Evolutionary conservation across 2,113 vertebrate genomes (phyloP), one percentile per base, ranked within the genome.

Genomic region (Clarias magur): DNA sequence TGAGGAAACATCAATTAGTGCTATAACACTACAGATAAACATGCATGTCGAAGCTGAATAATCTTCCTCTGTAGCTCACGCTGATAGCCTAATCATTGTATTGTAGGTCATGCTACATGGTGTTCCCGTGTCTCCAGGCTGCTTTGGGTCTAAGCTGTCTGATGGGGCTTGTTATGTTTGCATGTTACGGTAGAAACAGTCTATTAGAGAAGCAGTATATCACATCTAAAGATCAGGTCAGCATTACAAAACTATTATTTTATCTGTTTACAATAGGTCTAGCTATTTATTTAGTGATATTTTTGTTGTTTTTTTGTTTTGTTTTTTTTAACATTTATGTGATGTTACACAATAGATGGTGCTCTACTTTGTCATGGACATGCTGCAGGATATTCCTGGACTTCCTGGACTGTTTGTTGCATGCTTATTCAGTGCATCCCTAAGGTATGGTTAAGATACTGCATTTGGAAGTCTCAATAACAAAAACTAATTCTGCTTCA

Each of bases 331-430:
- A 63, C 34, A 56, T 6, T 34, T 9, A 59, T 82, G 34, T 75
- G 19, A 53, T 82, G 23, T 62, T 85, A 7, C 11, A 23, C 67
- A 76, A 16, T 92, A 99, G 98, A 94, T 99, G 92, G 97, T 98
- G 87, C 92, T 99, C 7, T 97, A 97, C 88, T 99, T 99, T 13
- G 97, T 99, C 89, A 98, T 99, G 97, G 98, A 99, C 3, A 95
- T 98, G 89, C 94, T 99, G 89, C 92, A 87, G 70, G 95, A 89
- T 78, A 91, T 97, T 19, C 97, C 97, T 0, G 98, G 98, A 80
- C 94, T 99, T 19, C 97, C 98, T 0, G 98, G 98, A 54, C 96
- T 99, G 79, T 99, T 99, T 2, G 94, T 99, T 0, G 98, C 98
- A 10, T 99, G 98, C 91, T 95, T 99, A 79, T 99, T 99, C 94